Base-by-base conservation (phyloP, 2,797 vertebrate species). In the Chiloscyllium punctatum region DNA sequence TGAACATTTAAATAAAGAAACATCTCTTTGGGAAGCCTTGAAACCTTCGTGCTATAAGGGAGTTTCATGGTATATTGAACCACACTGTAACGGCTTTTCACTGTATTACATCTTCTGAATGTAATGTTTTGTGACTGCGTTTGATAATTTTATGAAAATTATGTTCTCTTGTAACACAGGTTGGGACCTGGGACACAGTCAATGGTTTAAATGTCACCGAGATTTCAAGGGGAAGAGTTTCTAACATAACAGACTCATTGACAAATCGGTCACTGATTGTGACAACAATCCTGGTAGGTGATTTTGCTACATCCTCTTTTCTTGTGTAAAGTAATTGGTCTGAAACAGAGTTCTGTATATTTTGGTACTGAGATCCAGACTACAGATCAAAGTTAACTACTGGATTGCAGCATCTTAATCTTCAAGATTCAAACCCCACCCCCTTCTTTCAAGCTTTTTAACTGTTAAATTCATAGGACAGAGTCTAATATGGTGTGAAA, bases 181-280 rank as follows among this genome's bases (percentile, higher is more conserved):
- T 99, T 94, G 99, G 99, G 96, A 98, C 98, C 77, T 99, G 99
- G 99, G 99, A 98, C 97, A 98, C 97, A 42, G 97, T 98, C 0
- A 98, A 99, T 1, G 99, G 99, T 57, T 98, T 99, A 96, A 99
- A 99, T 97, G 99, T 99, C 98, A 99, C 98, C 0, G 99, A 99
- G 95, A 97, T 98, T 74, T 97, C 99, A 96, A 99, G 98, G 97
- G 98, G 98, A 96, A 98, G 98, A 96, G 99, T 99, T 87, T 98
- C 99, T 96, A 99, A 99, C 13, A 98, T 99, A 97, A 99, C 99
- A 0, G 99, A 99, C 96, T 99, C 99, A 0, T 97, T 99, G 97
- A 99, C 99, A 95, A 99, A 99, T 97, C 98, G 99, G 96, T 99
- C 99, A 0, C 98, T 99, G 1, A 97, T 99, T 96, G 98, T 99